Evolutionary conservation across 2,888 invertebrate genomes (phyloP).

Genomic region (Spodoptera littoralis): DNA sequence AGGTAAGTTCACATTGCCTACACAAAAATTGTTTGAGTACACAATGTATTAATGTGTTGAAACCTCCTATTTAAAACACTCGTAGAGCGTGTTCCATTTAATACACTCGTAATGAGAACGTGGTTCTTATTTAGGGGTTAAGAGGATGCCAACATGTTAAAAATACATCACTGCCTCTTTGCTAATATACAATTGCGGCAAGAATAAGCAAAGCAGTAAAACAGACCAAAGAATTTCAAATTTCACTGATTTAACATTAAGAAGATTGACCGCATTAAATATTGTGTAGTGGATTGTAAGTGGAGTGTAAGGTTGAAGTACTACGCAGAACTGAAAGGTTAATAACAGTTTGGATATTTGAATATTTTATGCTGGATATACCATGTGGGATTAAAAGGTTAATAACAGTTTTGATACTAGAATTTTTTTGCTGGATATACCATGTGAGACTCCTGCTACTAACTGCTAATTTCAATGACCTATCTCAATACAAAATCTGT

Average conservation of each 20-base stretch:
- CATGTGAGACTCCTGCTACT: no score
- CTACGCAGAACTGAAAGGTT: conserved; percentile 1
- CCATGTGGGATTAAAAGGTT: no score
- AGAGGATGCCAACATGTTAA: conserved; percentile 34
- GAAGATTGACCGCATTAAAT: conserved; percentile 4
- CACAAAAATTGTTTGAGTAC: conserved; percentile 51
- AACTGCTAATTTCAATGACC: no score
- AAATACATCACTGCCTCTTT: conserved; percentile 37
- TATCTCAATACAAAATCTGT: no score
- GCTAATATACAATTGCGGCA: conserved; percentile 31
- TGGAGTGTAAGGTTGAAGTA: neutral
- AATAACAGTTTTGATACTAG: no score
- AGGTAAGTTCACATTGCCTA: conserved; percentile 48
- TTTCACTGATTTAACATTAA: conserved; percentile 19
- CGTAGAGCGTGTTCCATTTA: no score
- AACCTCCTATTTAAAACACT: conserved; percentile 61
- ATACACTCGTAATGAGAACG: conserved; percentile 34
- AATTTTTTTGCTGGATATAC: no score
- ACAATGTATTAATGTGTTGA: conserved; percentile 69
- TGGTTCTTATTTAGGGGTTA: conserved; percentile 51
- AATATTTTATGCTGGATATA: no score
- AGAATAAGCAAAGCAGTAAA: conserved; percentile 32
- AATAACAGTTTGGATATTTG: no score
- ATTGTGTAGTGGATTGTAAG: neutral
- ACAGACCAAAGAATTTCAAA: conserved; percentile 5